Evolutionary conservation across 2,888 invertebrate species (phyloP), one percentile per base, ranked within the genome.

Genomic region (Scaptomyza polygonia): DNA sequence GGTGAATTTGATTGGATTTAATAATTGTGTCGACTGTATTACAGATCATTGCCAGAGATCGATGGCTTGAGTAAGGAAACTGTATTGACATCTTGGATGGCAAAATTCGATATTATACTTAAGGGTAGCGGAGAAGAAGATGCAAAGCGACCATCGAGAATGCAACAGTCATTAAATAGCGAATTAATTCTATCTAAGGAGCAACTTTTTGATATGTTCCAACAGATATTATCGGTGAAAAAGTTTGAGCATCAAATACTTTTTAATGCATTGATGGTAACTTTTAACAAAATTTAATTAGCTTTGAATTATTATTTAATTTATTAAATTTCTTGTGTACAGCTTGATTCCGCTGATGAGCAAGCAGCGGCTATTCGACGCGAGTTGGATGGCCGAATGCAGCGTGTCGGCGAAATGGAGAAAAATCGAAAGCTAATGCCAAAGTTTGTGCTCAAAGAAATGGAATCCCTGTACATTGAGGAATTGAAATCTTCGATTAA

Each of bases 161-260:
- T 97, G 92, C 97, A 97, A 92, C 97, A 97, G 92, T 95, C 95
- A 72, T 93, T 96, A 88, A 99, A 96, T 92, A 97, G 97, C 52
- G 99, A 99, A 92, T 94, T 97, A 83, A 98, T 99, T 90, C 94
- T 99, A 80, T 98, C 98, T 86, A 99, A 99, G 93, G 99, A 99
- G 91, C 99, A 99, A 92, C 94, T 99, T 11, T 99, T 98, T 92
- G 99, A 99, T 92, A 99, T 99, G 98, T 99, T 99, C 92, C 99
- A 99, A 92, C 99, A 99, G 92, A 98, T 99, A 82, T 93, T 99
- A 69, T 96, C 96, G 56, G 97, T 99, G 56, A 99, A 99, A 93
- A 99, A 99, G 92, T 99, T 99, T 92, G 99, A 99, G 92, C 99
- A 99, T 92, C 99, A 99, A 93, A 95, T 99, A 88, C 94, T 99